Conservation (phyloP, 2,113 vertebrate genomes). For the Microtus oregoni region DNA sequence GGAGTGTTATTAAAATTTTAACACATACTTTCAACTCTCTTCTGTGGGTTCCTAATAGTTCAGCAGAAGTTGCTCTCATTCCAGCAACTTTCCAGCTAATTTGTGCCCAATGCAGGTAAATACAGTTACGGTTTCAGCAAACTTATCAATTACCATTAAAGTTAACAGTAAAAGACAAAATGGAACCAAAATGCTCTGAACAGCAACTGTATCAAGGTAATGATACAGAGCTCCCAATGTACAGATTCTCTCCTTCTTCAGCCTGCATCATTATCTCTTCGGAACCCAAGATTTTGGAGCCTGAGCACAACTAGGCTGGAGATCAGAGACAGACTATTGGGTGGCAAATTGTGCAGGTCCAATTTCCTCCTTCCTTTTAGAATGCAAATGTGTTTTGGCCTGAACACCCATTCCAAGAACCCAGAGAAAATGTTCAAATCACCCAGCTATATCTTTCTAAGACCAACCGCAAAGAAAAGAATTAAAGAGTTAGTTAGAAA, state of each 20-base stretch:
- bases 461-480: neutral
- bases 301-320: neutral
- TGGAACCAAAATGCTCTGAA: neutral
- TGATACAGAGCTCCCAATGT: neutral
- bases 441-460: neutral
- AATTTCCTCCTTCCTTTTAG: neutral
- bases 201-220: neutral
- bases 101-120: neutral
- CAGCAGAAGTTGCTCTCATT: neutral
- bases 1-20: conserved; percentile 35
- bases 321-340: neutral
- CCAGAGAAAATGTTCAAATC: neutral
- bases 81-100: neutral
- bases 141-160: neutral
- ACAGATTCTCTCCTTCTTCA: neutral
- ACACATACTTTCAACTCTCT: neutral
- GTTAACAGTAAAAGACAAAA: neutral
- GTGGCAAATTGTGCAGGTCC: neutral
- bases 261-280: neutral
- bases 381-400: neutral
- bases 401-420: neutral
- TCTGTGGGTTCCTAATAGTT: neutral
- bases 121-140: neutral
- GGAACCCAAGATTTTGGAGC: neutral
- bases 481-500: neutral